Base-by-base conservation (phyloP, 2,888 invertebrate genomes). In the Oxytorus armatus region DNA sequence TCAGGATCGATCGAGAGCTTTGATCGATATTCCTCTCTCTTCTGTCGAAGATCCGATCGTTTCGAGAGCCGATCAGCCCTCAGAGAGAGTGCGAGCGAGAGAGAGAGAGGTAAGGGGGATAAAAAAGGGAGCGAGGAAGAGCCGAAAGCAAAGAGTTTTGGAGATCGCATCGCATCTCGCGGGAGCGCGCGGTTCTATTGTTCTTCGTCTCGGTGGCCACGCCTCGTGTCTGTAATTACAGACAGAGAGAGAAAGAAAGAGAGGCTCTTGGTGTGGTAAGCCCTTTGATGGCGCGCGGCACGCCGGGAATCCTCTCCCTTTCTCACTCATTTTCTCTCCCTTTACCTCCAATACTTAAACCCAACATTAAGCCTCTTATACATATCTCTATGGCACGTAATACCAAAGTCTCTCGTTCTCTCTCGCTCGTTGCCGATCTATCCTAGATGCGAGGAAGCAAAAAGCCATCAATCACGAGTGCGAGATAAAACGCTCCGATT, bases 221-320 rank as follows among this genome's bases (percentile, higher is more conserved):
- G 90, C 91, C 91, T 90, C 88, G 89, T 89, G 90, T 89, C 91
- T 90, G 90, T 91, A 91, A 91, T 91, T 91, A 91, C 89, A 90
- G 91, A 88, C 90, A 89, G 88, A 77, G 42, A 44, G 51, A 51
- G 69, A n/a, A n/a, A n/a, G n/a, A n/a, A n/a, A n/a, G n/a, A 5
- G 16, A 14, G 44, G 44, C 57, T 89, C 88, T 86, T 86, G 85
- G 85, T 85, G 87, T 51, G 85, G 85, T 85, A 86, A 88, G 86
- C 86, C 88, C 90, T 91, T 91, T 91, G 91, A 91, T 90, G 91
- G 66, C 88, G 85, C 83, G 88, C 89, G 89, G 85, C 85, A 57
- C 53, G 63, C 79, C 81, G 76, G 72, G 49, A 78, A 79, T 74
- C 78, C 72, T 77, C 57, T 36, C 51, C 3, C 53, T 76, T 73